Base-by-base conservation (phyloP, 2,888 invertebrate genomes). In the Sipha maydis region DNA sequence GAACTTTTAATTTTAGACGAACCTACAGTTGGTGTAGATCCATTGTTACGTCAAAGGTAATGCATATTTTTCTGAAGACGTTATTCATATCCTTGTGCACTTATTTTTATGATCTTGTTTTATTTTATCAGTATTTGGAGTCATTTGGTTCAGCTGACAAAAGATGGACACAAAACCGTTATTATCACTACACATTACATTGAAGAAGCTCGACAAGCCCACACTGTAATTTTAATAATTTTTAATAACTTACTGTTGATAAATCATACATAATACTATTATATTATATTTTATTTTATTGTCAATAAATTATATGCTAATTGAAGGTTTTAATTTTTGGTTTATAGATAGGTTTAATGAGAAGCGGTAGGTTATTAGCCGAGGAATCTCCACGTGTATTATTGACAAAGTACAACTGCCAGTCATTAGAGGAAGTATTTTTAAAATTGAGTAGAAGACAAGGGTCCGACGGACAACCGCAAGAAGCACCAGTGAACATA, bases 141-240 rank as follows among this genome's bases (percentile, higher is more conserved):
- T 91, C 97, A 98, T 92, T 93, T 98, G 92, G 96, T 97, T 89
- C 95, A 96, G 91, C 89, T 90, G 79, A 90, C 97, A 90, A 96
- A 96, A 93, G 95, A 96, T 90, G 96, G 96, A 71, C 95, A 96
- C 92, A 98, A 97, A 92, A 98, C 98, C 34, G 98, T 98, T 90
- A 97, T 96, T 90, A 96, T 96, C 90, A 97, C 96, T 90, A 96
- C 98, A 91, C 97, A 98, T 94, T 98, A 98, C 91, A 98, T 98
- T 90, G 98, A 98, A 92, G 98, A 98, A 93, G 98, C 98, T 34
- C 93, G 97, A 90, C 97, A 97, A 93, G 97, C 97, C 90, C 96
- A 97, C 92, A 94, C 96, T 91, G 97, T 97, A 92, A 94, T 82
- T 14, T 21, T 61, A 25, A 61, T 54, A 41, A 61, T 56, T 0